These are phyloP conservation scores for Equus quagga DNA, from an alignment of 2,113 vertebrate genomes.

Conservation along the genomic window DNA sequence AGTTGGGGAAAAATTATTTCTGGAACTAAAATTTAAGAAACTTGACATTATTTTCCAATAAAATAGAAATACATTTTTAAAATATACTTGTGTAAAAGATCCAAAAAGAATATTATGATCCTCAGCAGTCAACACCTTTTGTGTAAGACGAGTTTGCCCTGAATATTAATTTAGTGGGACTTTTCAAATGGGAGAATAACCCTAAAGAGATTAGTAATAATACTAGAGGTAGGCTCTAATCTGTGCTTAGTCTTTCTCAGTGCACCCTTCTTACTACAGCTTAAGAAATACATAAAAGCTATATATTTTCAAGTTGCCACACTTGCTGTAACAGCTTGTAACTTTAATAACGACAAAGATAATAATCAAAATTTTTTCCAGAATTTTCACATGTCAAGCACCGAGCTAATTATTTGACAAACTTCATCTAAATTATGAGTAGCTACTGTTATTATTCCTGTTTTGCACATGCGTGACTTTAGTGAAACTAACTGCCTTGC, in stretches of 20 bases:
- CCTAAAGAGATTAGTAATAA: not conserved
- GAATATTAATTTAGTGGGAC: not conserved
- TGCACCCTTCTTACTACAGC: not conserved
- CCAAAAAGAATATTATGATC: not conserved
- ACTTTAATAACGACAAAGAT: not conserved
- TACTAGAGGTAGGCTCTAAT: not conserved
- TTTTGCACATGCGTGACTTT: not conserved
- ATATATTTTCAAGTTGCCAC: not conserved
- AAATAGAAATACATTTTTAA: not conserved
- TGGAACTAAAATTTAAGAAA: not conserved
- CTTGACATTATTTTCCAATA: not conserved
- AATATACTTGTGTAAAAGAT: not conserved
- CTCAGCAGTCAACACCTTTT: not conserved
- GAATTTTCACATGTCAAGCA: not conserved
- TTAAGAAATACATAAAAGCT: not conserved
- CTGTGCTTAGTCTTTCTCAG: not conserved
- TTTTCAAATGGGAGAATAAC: not conserved
- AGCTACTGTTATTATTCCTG: not conserved
- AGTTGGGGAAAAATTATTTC: not conserved
- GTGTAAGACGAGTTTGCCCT: not conserved
- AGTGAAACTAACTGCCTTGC: not conserved
- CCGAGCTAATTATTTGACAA: not conserved
- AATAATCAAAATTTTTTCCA: not conserved
- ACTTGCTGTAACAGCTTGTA: not conserved
- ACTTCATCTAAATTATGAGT: not conserved